A percentile compares a stretch with the other conserved stretches of the same genome.
phyloP scores from a whole-genome alignment of 2,797 vertebrate genomes.

The Apogon talboti region DNA sequence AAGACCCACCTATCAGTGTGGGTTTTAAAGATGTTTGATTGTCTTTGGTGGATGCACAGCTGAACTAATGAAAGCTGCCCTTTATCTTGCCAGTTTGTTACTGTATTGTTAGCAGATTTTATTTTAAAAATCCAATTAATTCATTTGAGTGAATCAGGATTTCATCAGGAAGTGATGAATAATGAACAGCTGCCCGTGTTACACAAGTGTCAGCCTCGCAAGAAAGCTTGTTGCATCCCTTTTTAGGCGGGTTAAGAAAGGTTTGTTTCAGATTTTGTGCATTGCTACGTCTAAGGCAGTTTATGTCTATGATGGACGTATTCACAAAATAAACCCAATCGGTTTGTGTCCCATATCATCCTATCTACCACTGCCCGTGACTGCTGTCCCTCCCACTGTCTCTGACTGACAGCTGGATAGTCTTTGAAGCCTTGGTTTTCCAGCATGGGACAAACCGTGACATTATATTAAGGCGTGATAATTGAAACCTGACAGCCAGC shows the following conservation, averaged over 20 bases:
- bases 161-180: too few relatives aligned
- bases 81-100: too few relatives aligned
- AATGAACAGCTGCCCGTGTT: too few relatives aligned
- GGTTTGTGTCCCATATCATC: not conserved
- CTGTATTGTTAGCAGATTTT: not conserved
- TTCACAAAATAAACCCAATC: not conserved
- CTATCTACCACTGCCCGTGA: slow-evolving; percentile 3
- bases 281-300: too few relatives aligned
- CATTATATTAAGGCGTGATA: slow-evolving; percentile 3
- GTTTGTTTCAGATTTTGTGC: not conserved
- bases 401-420: slow-evolving; percentile 7
- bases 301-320: not conserved
- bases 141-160: too few relatives aligned
- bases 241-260: not conserved
- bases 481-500: slow-evolving; percentile 5
- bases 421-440: slow-evolving; percentile 3
- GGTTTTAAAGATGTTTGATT: not conserved
- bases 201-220: too few relatives aligned
- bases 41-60: not conserved
- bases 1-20: not conserved
- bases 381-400: not conserved
- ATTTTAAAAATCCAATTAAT: not conserved
- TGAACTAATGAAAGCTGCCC: too few relatives aligned
- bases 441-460: not conserved
- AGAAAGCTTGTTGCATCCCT: too few relatives aligned